These are phyloP conservation scores for Laterallus jamaicensis DNA, from an alignment of 2,113 vertebrate species.

Conservation along the genomic window DNA sequence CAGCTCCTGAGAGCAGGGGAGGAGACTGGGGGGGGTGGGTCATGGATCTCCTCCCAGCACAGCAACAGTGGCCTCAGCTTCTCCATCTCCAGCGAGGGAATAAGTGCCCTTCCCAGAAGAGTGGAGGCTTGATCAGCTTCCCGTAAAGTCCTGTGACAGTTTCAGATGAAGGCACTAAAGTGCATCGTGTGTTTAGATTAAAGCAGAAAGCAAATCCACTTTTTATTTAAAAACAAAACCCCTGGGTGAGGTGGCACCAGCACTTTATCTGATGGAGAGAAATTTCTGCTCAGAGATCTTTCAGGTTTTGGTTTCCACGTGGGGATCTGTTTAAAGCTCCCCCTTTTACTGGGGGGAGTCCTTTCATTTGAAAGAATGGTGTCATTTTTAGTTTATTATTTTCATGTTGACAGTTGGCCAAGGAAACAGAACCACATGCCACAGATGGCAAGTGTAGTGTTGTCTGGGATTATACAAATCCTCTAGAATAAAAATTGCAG, in stretches of 20 bases:
- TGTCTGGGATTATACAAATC: not conserved
- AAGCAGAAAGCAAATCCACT: not conserved
- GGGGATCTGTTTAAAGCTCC: not conserved
- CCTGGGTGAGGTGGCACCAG: not conserved
- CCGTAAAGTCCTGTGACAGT: not conserved
- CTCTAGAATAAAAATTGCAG: slow-evolving; percentile 25
- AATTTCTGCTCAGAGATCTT: not conserved
- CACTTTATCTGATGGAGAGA: accelerated
- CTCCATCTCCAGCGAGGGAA: not conserved
- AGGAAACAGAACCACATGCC: accelerated
- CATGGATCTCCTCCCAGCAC: accelerated
- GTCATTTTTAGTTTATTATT: not conserved
- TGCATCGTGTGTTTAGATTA: not conserved
- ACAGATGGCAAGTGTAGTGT: not conserved
- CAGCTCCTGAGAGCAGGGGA: not conserved
- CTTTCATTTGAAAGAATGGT: not conserved
- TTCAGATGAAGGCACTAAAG: not conserved
- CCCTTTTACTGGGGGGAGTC: not conserved
- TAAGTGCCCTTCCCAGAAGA: not conserved
- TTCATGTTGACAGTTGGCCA: not conserved
- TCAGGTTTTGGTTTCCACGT: not conserved
- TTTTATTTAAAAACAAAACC: not conserved
- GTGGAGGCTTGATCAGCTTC: not conserved
- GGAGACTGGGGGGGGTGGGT: not conserved
- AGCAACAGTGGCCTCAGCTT: not conserved